A percentile compares a stretch with the other conserved stretches of the same genome.
These are phyloP conservation scores for Enteromius treurensis DNA, from an alignment of 2,797 vertebrate species.

Conservation along the genomic window DNA sequence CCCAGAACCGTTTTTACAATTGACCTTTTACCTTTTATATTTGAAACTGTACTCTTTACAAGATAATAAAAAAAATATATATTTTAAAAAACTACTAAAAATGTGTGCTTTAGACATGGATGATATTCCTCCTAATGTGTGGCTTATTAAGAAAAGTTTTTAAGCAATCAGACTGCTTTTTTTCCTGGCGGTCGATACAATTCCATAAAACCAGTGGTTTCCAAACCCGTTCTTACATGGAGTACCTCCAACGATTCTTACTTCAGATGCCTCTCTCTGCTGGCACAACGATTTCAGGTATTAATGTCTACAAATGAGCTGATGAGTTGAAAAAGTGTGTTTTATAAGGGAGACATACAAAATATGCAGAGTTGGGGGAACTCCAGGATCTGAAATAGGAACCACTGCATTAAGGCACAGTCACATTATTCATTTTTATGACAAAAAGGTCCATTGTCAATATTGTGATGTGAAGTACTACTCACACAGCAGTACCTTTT, in stretches of 20 bases:
- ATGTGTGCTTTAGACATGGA: background rate
- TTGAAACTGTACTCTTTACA: background rate
- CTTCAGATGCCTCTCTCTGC: background rate
- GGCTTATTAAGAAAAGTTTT: background rate
- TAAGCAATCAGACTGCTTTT: background rate
- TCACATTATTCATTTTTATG: background rate
- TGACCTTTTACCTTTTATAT: background rate
- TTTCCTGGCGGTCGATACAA: background rate
- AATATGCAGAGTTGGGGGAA: background rate
- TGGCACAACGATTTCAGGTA: background rate
- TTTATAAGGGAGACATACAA: background rate
- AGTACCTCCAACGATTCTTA: background rate
- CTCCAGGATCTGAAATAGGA: background rate
- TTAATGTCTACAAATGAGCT: background rate
- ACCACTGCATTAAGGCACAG: background rate
- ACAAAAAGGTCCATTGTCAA: background rate
- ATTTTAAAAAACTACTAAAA: background rate
- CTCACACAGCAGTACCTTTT: background rate
- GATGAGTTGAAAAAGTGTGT: background rate
- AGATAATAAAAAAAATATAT: background rate
- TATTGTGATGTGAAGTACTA: background rate
- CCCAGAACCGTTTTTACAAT: background rate
- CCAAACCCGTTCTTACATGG: background rate
- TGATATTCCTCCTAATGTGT: background rate
- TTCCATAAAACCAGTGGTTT: background rate